These are phyloP conservation scores for Drosophila lini DNA, from an alignment of 1,140 invertebrate species.

Conservation along the genomic window DNA sequence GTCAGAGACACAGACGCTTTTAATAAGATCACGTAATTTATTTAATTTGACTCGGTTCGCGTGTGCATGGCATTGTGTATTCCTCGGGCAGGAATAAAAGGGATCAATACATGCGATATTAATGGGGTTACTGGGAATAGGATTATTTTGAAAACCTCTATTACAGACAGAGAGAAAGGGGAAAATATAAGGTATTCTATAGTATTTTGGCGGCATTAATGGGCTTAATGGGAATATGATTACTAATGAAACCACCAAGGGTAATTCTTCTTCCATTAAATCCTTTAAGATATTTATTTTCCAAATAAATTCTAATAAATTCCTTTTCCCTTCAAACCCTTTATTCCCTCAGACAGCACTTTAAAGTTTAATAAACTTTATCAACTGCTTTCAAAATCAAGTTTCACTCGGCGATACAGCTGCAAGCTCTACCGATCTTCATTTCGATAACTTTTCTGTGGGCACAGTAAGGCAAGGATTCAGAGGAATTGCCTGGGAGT, in stretches of 20 bases:
- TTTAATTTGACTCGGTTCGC: conserved; percentile 59
- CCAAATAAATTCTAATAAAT: not conserved
- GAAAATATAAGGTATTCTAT: not conserved
- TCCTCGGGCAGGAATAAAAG: conserved; percentile 9
- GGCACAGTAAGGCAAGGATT: not conserved
- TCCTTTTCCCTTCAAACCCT: conserved; percentile 1
- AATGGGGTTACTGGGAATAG: conserved; percentile 7
- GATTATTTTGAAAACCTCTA: not conserved
- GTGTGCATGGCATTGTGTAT: conserved; percentile 1
- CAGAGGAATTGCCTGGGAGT: conserved; percentile 27
- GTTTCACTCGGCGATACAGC: conserved; percentile 47
- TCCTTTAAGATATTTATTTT: not conserved
- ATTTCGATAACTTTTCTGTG: conserved; percentile 51
- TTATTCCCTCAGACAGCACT: conserved; percentile 29
- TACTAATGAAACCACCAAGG: no score
- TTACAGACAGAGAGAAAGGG: no score
- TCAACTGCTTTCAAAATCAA: conserved; percentile 48
- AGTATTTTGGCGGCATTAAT: not conserved
- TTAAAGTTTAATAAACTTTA: conserved; percentile 53
- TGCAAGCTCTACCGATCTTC: conserved; percentile 43
- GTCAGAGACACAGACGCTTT: conserved; percentile 23
- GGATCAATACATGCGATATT: conserved; percentile 38
- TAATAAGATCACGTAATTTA: conserved; percentile 83
- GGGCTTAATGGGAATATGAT: not conserved
- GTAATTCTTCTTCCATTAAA: not conserved